Evolutionary conservation across 2,797 vertebrate species (phyloP).

Genomic region (Poecilia wingei): DNA sequence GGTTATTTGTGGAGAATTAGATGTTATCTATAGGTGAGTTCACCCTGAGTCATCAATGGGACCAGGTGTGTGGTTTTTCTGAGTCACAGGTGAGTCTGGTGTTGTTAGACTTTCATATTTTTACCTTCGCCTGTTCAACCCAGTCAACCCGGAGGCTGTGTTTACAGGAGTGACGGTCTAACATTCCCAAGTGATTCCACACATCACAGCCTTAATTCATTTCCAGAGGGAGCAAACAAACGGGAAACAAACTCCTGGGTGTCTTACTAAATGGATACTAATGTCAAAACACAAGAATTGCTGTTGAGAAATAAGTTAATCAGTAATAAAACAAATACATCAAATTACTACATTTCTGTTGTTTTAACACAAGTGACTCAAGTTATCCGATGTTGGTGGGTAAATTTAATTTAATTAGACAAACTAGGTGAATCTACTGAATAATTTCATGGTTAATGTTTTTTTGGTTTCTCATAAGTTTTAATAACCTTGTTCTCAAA

Average conservation of each 20-base stretch:
- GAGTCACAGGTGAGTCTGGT: conserved; percentile 47
- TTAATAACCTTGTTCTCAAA: background rate
- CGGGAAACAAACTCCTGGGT: background rate
- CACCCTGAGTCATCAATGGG: conserved; percentile 64
- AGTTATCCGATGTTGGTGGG: background rate
- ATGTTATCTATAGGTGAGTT: conserved; percentile 42
- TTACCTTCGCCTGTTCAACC: conserved; percentile 35
- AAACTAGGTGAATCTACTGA: too few species aligned
- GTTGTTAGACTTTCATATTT: conserved; percentile 26
- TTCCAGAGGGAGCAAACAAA: conserved; percentile 27
- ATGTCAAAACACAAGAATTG: background rate
- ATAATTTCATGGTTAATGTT: background rate
- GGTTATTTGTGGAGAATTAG: conserved; percentile 43
- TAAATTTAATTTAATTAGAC: background rate
- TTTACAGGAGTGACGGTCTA: conserved; percentile 55
- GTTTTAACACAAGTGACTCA: background rate
- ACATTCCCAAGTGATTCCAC: conserved; percentile 49
- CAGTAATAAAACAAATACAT: background rate
- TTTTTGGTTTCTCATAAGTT: background rate
- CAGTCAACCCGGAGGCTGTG: conserved; percentile 40
- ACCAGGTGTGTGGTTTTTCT: conserved; percentile 75
- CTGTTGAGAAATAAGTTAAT: background rate
- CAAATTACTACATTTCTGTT: background rate
- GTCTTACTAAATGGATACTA: background rate
- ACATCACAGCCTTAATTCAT: conserved; percentile 45